These are phyloP conservation scores for Brachymystax lenok DNA, from an alignment of 2,797 vertebrate species.

Conservation along the genomic window DNA sequence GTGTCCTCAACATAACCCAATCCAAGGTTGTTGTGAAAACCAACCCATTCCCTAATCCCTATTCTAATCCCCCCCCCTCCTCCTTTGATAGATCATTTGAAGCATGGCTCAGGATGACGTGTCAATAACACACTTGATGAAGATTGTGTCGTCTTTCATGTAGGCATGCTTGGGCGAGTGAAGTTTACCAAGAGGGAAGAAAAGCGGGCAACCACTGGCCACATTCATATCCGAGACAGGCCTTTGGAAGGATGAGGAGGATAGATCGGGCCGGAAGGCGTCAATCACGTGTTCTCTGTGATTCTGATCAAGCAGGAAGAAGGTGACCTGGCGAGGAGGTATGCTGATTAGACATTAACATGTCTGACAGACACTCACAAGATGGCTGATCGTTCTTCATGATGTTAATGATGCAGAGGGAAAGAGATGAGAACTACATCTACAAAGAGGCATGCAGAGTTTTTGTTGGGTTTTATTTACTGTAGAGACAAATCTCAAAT, in stretches of 20 bases:
- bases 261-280: slow-evolving; percentile 79
- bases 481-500: background rate
- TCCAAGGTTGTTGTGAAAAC: background rate
- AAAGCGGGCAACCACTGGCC: slow-evolving; percentile 82
- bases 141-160: slow-evolving; percentile 80
- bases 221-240: slow-evolving; percentile 82
- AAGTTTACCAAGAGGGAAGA: slow-evolving; percentile 77
- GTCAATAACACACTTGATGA: slow-evolving; percentile 83
- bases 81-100: background rate
- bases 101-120: slow-evolving; percentile 50
- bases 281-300: slow-evolving; percentile 80
- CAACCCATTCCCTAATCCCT: background rate
- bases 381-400: background rate
- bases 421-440: background rate
- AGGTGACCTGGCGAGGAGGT: slow-evolving; percentile 75
- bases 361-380: background rate
- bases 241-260: slow-evolving; percentile 80
- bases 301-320: slow-evolving; percentile 85
- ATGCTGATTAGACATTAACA: background rate
- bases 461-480: background rate
- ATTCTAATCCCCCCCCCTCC: background rate
- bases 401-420: background rate
- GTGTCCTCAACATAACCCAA: background rate
- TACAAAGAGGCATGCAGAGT: background rate
- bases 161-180: slow-evolving; percentile 75